Evolutionary conservation across 2,888 invertebrate genomes (phyloP).

Genomic region (Hydraecia micacea): DNA sequence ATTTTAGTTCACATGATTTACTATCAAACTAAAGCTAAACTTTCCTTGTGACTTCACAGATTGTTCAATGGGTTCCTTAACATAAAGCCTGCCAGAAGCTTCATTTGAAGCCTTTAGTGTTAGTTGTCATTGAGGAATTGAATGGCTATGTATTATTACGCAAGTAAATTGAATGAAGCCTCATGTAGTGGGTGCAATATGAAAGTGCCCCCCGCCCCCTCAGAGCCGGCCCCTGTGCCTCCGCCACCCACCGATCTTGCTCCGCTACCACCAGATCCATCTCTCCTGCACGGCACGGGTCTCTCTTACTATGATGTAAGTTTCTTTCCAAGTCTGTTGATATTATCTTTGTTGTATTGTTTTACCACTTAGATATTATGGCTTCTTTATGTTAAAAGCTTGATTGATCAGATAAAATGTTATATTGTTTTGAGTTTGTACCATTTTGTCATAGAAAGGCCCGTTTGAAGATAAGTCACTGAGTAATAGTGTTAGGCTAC

Average conservation of each 20-base stretch:
- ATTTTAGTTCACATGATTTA: not conserved
- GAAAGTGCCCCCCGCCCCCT: constrained; percentile 84
- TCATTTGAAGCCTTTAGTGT: constrained; percentile 71
- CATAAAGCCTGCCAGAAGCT: constrained; percentile 70
- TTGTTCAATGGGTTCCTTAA: constrained; percentile 76
- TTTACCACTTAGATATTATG: not conserved
- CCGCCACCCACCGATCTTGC: constrained; percentile 82
- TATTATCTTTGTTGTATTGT: constrained; percentile 2
- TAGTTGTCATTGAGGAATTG: constrained; percentile 79
- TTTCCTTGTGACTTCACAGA: constrained; percentile 63
- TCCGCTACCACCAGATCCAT: constrained; percentile 80
- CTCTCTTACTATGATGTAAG: constrained; percentile 88
- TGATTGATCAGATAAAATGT: constrained; percentile 1
- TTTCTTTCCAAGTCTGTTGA: constrained; percentile 44
- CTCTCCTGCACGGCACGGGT: constrained; percentile 82
- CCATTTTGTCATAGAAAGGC: not conserved
- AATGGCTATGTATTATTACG: constrained; percentile 93
- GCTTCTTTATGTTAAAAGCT: not conserved
- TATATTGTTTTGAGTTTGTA: not conserved
- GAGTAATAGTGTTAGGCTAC: not conserved
- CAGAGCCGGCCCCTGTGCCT: constrained; percentile 79
- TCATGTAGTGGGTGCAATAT: constrained; percentile 90
- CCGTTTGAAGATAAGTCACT: not conserved
- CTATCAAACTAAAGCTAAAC: not conserved
- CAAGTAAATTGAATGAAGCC: constrained; percentile 92